A percentile compares a stretch with the other conserved stretches of the same genome.
Conservation (phyloP, 2,888 invertebrate genomes). For the Protonemura montana region DNA sequence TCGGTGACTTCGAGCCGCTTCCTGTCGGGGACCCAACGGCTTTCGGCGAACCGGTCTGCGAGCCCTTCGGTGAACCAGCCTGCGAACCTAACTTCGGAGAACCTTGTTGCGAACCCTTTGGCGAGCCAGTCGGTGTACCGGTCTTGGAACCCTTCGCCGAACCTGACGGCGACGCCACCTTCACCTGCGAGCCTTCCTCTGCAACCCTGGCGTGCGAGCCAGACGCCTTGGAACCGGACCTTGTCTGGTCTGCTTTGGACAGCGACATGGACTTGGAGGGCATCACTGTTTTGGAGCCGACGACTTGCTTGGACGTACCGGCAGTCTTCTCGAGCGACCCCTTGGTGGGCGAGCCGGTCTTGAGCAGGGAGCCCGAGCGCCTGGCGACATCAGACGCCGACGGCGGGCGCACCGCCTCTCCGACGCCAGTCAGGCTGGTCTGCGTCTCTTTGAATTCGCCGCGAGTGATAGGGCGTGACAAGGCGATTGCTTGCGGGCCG, state of each 20-base stretch:
- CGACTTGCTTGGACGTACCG: background rate
- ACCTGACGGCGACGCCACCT: background rate
- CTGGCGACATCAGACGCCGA: background rate
- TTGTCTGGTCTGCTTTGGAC: background rate
- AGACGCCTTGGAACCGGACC: background rate
- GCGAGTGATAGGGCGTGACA: constrained; percentile 50
- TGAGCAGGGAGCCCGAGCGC: background rate
- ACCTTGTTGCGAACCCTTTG: background rate
- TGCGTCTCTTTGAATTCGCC: background rate
- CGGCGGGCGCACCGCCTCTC: background rate
- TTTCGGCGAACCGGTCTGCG: background rate
- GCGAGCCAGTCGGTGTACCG: background rate
- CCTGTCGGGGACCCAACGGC: background rate
- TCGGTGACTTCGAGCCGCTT: background rate
- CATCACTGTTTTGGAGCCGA: background rate
- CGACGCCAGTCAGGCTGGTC: background rate
- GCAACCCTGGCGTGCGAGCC: no score
- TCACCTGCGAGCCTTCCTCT: background rate
- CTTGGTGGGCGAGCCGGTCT: background rate
- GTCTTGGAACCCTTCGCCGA: background rate
- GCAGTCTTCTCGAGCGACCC: background rate
- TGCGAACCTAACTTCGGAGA: background rate
- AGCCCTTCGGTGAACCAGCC: background rate
- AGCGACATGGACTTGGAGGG: background rate
- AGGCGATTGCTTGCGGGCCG: constrained; percentile 69